Evolutionary conservation across 1,140 invertebrate species (phyloP), one percentile per base, ranked within the genome.

Genomic region (Drosophila tropicalis): DNA sequence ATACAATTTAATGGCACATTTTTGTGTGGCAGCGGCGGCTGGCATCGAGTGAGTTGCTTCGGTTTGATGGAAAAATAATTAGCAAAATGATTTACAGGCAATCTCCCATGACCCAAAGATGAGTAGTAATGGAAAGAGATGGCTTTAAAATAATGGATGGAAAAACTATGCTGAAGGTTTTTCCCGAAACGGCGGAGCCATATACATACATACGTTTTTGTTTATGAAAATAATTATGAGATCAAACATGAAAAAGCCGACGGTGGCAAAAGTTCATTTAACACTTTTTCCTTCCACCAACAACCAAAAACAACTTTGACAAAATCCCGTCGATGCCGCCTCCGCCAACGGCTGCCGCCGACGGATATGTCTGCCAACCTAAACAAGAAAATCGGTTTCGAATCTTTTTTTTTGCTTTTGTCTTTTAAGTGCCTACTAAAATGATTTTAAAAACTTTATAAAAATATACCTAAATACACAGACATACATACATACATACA

Each of bases 171-270:
- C 76, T 70, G 44, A 63, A 71, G 65, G 62, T 62, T 55, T 66
- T 66, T 67, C 51, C 47, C 54, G 34, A 34, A 47, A 32, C 15
- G 17, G 17, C 9, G 10, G 12, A 3, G 3, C 12, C 36, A 39
- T 39, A 39, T 13, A 39, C 12, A 39, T 13, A 39, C 12, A 12
- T 39, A 39, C 44, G 10, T 19, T 22, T 51, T 12, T 89, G 78
- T 89, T 89, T 89, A 75, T 77, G 51, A 72, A 89, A 89, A 83
- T 89, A 84, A 89, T 89, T 89, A 89, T 72, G 84, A 89, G 77
- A 89, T 89, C 80, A 83, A 89, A 77, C 72, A 75, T 44, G 62
- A 75, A 79, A 87, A 72, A 66, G 79, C 81, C 83, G 80, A 70
- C 84, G 54, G 57, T 56, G 39, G 66, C 47, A 25, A 41, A 76